Percentiles rank a stretch among this genome's conserved stretches.
Evolutionary conservation across 2,888 invertebrate genomes (phyloP).

Genomic region (Drosophila trichaetosa): DNA sequence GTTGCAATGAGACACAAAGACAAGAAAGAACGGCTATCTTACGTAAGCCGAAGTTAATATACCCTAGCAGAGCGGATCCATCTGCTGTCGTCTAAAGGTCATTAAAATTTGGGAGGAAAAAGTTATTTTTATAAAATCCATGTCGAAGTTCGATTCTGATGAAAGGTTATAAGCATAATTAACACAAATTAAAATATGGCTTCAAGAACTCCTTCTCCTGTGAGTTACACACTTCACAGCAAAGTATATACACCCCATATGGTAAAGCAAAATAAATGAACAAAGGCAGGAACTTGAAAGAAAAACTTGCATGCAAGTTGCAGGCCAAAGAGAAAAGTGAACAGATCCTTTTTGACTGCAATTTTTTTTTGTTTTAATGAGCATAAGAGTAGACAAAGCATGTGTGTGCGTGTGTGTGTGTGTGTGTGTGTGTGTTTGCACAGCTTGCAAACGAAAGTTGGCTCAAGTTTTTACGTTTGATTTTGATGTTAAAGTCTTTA

Average conservation of each 20-base stretch:
- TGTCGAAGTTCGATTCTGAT: neutral
- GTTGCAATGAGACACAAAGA: constrained; percentile 40
- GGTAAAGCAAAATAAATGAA: neutral
- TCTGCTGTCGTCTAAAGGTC: neutral
- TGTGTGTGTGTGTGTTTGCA: constrained; percentile 48
- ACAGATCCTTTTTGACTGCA: constrained; percentile 31
- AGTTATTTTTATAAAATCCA: neutral
- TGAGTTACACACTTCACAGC: neutral
- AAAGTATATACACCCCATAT: neutral
- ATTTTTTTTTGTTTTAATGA: neutral
- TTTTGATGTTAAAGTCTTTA: constrained; percentile 55
- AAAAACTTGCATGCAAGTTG: constrained; percentile 63
- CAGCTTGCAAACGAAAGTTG: constrained; percentile 66
- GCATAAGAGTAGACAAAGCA: constrained; percentile 39
- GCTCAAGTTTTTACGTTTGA: constrained; percentile 53
- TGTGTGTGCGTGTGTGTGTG: constrained; percentile 34
- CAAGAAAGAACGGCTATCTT: neutral
- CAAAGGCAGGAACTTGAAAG: constrained; percentile 47
- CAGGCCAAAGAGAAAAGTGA: constrained; percentile 48
- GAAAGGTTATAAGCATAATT: neutral
- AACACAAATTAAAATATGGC: too few species aligned
- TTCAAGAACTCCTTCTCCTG: neutral
- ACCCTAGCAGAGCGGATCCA: neutral
- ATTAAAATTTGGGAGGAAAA: fast-evolving
- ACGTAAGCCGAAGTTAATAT: neutral